phyloP scores from a whole-genome alignment of 2,888 invertebrate species.

The Anaspis maculata region DNA sequence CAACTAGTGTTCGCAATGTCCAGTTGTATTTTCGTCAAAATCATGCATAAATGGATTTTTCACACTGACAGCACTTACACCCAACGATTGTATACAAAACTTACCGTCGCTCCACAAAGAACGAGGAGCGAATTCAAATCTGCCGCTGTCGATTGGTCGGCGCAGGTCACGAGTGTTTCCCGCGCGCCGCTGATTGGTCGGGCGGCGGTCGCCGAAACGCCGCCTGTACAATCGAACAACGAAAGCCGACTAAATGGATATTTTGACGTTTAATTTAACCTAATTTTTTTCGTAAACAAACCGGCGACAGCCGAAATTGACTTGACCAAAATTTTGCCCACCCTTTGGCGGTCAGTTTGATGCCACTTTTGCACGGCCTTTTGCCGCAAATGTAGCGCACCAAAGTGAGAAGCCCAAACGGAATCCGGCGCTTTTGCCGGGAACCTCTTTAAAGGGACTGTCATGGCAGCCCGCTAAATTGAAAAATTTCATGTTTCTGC shows the following conservation, averaged over 20 bases:
- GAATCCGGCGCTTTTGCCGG: conserved; percentile 27
- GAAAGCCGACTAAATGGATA: conserved; percentile 32
- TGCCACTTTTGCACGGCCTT: conserved; percentile 5
- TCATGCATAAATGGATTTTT: conserved; percentile 49
- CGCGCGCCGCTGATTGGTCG: conserved; percentile 37
- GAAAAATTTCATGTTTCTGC: no score
- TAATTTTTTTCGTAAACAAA: conserved; percentile 16
- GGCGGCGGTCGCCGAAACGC: conserved; percentile 17
- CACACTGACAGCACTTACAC: conserved; percentile 42
- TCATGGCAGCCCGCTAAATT: conserved; percentile 35
- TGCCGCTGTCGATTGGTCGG: conserved; percentile 33
- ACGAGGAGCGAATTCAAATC: conserved; percentile 44
- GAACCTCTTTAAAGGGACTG: conserved; percentile 25
- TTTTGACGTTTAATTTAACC: conserved; percentile 32
- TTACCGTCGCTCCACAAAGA: conserved; percentile 37
- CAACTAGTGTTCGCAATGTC: conserved; percentile 57
- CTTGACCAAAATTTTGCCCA: conserved; percentile 20
- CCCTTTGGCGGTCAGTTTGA: conserved; percentile 21
- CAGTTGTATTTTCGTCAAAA: conserved; percentile 60
- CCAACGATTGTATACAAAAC: conserved; percentile 44
- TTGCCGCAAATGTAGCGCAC: no score
- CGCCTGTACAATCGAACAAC: conserved; percentile 19
- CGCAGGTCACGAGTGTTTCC: conserved; percentile 38
- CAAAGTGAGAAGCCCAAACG: no score
- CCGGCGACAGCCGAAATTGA: conserved; percentile 1